Evolutionary conservation across 2,797 vertebrate species (phyloP).

Genomic region (Vultur gryphus): DNA sequence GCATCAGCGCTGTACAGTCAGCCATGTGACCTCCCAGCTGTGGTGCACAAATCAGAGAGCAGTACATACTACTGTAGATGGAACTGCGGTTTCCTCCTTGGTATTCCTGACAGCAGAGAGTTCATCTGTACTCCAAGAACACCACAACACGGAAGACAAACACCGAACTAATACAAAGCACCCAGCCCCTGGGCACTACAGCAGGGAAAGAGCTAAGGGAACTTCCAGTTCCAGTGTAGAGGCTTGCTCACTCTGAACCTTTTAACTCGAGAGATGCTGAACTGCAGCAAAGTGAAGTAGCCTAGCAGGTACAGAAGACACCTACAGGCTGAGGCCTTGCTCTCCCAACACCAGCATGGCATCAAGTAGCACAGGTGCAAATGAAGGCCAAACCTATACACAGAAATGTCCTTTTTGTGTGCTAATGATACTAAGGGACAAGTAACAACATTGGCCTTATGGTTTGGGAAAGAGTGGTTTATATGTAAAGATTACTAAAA

Average conservation of each 20-base stretch:
- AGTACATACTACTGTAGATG: background rate
- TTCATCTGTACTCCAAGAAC: background rate
- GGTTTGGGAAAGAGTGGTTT: background rate
- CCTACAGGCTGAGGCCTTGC: background rate
- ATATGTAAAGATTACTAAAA: background rate
- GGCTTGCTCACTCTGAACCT: background rate
- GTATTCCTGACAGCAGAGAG: background rate
- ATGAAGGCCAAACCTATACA: background rate
- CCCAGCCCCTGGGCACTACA: background rate
- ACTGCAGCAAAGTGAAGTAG: background rate
- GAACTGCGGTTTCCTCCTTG: accelerated
- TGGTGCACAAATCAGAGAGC: accelerated
- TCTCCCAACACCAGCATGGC: background rate
- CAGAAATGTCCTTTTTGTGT: background rate
- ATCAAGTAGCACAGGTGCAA: background rate
- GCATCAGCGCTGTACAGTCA: background rate
- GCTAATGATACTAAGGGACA: background rate
- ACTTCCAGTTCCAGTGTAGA: accelerated
- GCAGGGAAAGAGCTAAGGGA: background rate
- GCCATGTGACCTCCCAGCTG: background rate
- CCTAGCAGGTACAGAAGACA: background rate
- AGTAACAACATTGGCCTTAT: background rate
- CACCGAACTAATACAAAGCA: background rate
- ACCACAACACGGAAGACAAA: background rate
- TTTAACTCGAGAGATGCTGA: background rate